Evolutionary conservation across 2,113 vertebrate genomes (phyloP).

Genomic region (Leptodactylus fuscus): DNA sequence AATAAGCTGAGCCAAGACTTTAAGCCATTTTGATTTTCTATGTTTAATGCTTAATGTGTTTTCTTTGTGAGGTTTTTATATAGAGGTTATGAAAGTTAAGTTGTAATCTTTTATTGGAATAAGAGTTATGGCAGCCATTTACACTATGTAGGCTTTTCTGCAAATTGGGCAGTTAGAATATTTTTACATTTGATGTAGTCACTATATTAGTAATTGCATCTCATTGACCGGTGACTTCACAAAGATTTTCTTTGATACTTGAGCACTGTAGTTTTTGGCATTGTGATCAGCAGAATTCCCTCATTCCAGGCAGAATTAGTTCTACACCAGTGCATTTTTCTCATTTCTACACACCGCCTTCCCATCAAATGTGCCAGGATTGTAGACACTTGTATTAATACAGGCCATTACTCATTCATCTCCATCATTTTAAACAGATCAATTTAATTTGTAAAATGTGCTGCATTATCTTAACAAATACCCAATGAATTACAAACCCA

Average conservation of each 20-base stretch:
- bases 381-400: conserved; percentile 1
- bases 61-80: conserved; percentile 1
- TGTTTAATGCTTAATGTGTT: background rate
- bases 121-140: background rate
- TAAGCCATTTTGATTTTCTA: background rate
- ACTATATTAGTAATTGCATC: background rate
- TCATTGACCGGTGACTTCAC: background rate
- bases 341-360: background rate
- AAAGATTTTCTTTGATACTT: background rate
- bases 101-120: background rate
- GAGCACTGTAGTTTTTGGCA: background rate
- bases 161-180: background rate
- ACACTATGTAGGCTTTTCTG: background rate
- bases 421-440: background rate
- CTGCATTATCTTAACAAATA: conserved; percentile 13
- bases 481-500: conserved; percentile 13
- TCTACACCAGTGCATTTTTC: background rate
- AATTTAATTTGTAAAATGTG: conserved; percentile 25
- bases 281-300: background rate
- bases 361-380: background rate
- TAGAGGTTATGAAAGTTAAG: background rate
- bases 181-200: background rate
- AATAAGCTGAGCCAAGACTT: background rate
- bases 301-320: background rate
- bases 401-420: background rate